Evolutionary conservation across 2,113 vertebrate genomes (phyloP), one percentile per base, ranked within the genome.

Genomic region (Sinocyclocheilus anshuiensis): DNA sequence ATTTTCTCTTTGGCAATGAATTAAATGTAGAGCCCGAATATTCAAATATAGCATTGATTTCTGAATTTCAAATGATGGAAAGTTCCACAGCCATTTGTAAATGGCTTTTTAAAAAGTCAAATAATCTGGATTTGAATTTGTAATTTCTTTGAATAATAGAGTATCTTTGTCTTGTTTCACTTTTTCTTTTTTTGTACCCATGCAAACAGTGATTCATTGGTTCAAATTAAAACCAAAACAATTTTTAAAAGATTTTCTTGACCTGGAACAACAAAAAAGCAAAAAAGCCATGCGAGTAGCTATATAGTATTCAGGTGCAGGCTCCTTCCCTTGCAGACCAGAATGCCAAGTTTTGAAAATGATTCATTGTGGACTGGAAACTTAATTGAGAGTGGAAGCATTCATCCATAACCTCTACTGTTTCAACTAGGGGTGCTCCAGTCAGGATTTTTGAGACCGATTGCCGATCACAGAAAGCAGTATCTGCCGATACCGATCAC

Each of bases 1-100:
- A 24, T 18, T 81, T 82, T 48, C 16, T 26, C 8, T 22, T 13
- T 18, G 67, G 9, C 33, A 20, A 13, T 78, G 22, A 77, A 29
- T 65, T 84, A 84, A 50, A 76, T 7, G 20, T 71, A 71, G 24
- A 45, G 15, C 36, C 33, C 16, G 55, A 45, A 63, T 45, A 55
- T 55, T 55, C 15, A 55, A 55, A 1, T 36, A 15, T 4, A n/a
- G 7, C 29, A n/a, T 36, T 63, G 13, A 71, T 63, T 81, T 67
- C 59, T 81, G 59, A 45, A 65, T 81, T 65, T 65, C 36, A 81
- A 18, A 81, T 67, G 24, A 67, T 24, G n/a, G n/a, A 80, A 80
- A 61, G 22, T 57, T 57, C 26, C 50, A 22, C 77, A 57, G 53
- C 18, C 15, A 36, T 36, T 55, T 77, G n/a, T 53, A 77, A 77